Evolutionary conservation across 2,797 vertebrate genomes (phyloP).

Genomic region (Micropoecilia bifurca): DNA sequence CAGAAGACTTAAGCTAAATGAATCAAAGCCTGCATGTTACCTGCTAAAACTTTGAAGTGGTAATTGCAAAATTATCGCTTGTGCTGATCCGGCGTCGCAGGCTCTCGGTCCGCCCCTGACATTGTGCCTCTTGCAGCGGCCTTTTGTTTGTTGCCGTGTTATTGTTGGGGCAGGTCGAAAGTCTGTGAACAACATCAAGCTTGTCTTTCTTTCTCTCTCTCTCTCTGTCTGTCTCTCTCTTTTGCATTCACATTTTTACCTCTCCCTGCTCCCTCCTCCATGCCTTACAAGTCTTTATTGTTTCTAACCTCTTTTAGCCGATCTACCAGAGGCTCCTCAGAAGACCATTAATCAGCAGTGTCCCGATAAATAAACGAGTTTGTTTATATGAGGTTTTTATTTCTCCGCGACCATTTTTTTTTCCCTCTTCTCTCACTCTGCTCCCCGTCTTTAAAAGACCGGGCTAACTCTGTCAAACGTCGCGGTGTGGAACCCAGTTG

Average conservation of each 20-base stretch:
- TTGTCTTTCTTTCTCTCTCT: constrained; percentile 31
- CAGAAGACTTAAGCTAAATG: constrained; percentile 85
- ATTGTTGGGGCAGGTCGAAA: constrained; percentile 60
- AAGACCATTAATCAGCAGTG: constrained; percentile 64
- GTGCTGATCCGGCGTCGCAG: constrained; percentile 76
- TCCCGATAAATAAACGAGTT: constrained; percentile 72
- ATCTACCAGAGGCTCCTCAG: constrained; percentile 51
- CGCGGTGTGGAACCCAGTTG: constrained; percentile 77
- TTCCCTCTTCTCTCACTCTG: constrained; percentile 35
- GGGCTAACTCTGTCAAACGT: constrained; percentile 77
- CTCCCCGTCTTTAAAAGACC: constrained; percentile 61
- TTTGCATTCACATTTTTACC: constrained; percentile 8
- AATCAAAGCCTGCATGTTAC: constrained; percentile 83
- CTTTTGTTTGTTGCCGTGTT: constrained; percentile 66
- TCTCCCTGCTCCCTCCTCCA: constrained; percentile 9
- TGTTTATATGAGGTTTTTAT: constrained; percentile 73
- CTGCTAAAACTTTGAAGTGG: constrained; percentile 82
- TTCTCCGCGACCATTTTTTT: constrained; percentile 49
- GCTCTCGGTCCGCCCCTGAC: constrained; percentile 56
- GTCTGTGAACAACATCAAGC: constrained; percentile 46
- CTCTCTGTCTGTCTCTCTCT: constrained; percentile 11
- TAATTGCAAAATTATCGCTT: constrained; percentile 82
- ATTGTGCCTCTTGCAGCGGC: constrained; percentile 46
- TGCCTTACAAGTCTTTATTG: constrained; percentile 41
- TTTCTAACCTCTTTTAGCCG: constrained; percentile 40